Percentiles rank a stretch among this genome's conserved stretches.
Conservation (phyloP, 2,113 vertebrate genomes). For the Mustelus asterias region DNA sequence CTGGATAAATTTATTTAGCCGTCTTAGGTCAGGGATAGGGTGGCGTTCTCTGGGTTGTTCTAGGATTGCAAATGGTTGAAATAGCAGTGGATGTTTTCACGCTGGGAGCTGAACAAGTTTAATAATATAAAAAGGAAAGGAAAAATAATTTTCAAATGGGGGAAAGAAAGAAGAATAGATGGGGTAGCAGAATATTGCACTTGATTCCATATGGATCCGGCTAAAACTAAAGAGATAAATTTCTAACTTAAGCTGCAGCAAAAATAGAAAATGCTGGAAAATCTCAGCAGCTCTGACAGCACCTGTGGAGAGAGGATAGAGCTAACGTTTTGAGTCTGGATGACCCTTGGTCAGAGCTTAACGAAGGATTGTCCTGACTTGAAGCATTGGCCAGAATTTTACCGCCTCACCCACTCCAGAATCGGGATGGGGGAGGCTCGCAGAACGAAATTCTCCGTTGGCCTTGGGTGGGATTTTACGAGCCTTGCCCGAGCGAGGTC, state of each 20-base stretch:
- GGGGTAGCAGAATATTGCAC: background rate
- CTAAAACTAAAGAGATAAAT: background rate
- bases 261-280: no score
- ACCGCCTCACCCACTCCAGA: no score
- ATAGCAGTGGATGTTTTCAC: background rate
- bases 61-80: background rate
- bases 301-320: no score
- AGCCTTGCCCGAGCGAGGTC: no score
- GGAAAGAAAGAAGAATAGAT: background rate
- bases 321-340: no score
- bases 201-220: background rate
- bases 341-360: no score
- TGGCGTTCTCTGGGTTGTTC: background rate
- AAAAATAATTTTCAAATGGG: background rate
- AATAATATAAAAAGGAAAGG: background rate
- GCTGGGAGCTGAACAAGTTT: background rate
- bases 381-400: no score
- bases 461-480: no score
- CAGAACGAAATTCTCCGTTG: no score
- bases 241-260: background rate
- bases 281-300: no score
- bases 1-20: slow-evolving; percentile 12
- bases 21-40: background rate
- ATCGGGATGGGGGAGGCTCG: no score
- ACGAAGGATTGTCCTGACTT: no score